phyloP scores from a whole-genome alignment of 1,140 invertebrate genomes.

The Calosoma granatense region DNA sequence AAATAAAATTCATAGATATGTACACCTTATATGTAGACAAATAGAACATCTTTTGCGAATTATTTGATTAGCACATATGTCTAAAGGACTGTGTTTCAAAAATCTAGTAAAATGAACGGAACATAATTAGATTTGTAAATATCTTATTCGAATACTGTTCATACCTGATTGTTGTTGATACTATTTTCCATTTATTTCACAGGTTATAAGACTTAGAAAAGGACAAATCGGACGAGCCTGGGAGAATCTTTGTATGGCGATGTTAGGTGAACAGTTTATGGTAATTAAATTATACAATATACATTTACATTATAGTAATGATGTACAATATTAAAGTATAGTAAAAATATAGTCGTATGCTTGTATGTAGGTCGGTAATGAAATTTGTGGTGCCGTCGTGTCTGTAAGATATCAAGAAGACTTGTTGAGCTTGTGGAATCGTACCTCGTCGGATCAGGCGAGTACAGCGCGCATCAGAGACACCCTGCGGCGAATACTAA shows the following conservation, averaged over 20 bases:
- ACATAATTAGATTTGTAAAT: no score
- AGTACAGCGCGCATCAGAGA: slow-evolving; percentile 88
- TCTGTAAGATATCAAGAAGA: slow-evolving; percentile 77
- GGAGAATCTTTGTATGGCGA: slow-evolving; percentile 97
- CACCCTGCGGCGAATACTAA: slow-evolving; percentile 84
- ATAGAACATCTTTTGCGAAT: no score
- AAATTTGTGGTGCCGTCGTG: slow-evolving; percentile 96
- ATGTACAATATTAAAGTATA: slow-evolving; percentile 56
- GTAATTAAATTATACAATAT: no score
- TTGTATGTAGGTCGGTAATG: slow-evolving; percentile 59
- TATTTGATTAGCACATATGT: no score
- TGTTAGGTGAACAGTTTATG: slow-evolving; percentile 98
- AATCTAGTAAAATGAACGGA: no score
- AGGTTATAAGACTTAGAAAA: slow-evolving; percentile 78
- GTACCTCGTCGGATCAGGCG: slow-evolving; percentile 77
- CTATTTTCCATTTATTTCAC: no score
- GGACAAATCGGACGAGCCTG: slow-evolving; percentile 91
- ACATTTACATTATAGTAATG: slow-evolving; percentile 37
- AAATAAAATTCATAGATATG: slow-evolving; percentile 17
- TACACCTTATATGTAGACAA: slow-evolving; percentile 41
- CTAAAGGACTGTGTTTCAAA: no score
- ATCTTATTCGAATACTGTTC: no score
- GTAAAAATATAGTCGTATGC: slow-evolving; percentile 27
- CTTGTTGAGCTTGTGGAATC: slow-evolving; percentile 96
- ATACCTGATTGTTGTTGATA: no score